Evolutionary conservation across 2,113 vertebrate genomes (phyloP), one percentile per base, ranked within the genome.

Genomic region (Heptranchias perlo): DNA sequence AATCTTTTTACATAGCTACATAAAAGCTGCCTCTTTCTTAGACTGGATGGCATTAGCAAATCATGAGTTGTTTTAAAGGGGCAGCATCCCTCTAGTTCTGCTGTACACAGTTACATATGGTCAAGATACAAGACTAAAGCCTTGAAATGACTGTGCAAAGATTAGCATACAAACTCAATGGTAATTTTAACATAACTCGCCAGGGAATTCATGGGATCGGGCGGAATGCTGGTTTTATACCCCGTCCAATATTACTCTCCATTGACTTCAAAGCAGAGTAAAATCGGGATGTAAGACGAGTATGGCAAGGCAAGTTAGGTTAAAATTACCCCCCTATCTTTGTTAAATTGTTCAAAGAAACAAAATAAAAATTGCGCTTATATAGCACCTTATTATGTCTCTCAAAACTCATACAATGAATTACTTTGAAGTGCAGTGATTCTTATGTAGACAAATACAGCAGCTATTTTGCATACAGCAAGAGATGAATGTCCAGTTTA

Each of bases 341-440:
- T 31, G 49, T 1, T 54, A 87, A 31, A 54, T 13, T 52, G 49
- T 8, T 54, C 11, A 47, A 47, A 44, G 39, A 44, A 82, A 49
- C 47, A 54, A 89, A 89, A 54, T 54, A 54, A 47, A 54, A 31
- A 31, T 7, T 31, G 49, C 4, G 18, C 11, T 31, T 54, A 13
- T 31, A 25, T 89, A 52, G 25, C 8, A 54, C 47, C 49, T 54
- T 89, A 31, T 11, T 31, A 31, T 89, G 47, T 89, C 49, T 89
- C 86, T 84, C 39, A 84, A 23, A 84, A 44, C 39, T 54, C 23
- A 86, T 11, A 28, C 49, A 89, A 49, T 28, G 28, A 89, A 89
- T 31, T 54, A 31, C 23, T 89, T 89, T 89, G 25, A 89, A 54
- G 86, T 89, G 86, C 86, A 89, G 86, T 89, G 49, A 89, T 52